A percentile compares a stretch with the other conserved stretches of the same genome.
Conservation (phyloP, 2,888 invertebrate species). For the Romanomermis culicivorax region DNA sequence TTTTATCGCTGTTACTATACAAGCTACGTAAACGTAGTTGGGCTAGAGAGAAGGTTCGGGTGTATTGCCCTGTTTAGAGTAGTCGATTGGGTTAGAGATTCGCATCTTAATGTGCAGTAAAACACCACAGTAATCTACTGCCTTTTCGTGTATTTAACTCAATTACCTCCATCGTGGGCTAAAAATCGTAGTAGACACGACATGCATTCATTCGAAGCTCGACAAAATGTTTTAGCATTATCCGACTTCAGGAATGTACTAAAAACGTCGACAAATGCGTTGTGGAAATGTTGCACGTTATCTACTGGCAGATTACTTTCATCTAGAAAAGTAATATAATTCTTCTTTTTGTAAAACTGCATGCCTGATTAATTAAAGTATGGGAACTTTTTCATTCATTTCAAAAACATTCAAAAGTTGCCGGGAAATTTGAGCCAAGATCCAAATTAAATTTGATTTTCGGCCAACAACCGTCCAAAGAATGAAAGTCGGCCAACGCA, state of each 20-base stretch:
- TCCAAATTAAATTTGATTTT: background rate
- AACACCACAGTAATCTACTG: no score
- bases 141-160: background rate
- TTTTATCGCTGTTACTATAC: no score
- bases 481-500: no score
- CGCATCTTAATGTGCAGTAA: no score
- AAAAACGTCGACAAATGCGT: conserved; percentile 53
- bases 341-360: no score
- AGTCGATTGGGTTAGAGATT: no score
- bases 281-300: conserved; percentile 17
- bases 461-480: no score
- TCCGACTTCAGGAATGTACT: conserved; percentile 76
- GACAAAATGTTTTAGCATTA: conserved; percentile 73
- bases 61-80: no score
- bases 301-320: background rate
- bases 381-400: background rate
- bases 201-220: conserved; percentile 79
- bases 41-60: no score
- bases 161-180: conserved; percentile 26
- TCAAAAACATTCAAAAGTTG: background rate
- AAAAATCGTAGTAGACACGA: conserved; percentile 58
- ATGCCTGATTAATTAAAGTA: background rate
- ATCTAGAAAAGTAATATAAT: background rate
- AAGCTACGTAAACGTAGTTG: no score
- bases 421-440: background rate